Percentiles rank a stretch among this genome's conserved stretches.
Evolutionary conservation across 1,140 invertebrate species (phyloP).

Genomic region (Schlechtendalia chinensis): DNA sequence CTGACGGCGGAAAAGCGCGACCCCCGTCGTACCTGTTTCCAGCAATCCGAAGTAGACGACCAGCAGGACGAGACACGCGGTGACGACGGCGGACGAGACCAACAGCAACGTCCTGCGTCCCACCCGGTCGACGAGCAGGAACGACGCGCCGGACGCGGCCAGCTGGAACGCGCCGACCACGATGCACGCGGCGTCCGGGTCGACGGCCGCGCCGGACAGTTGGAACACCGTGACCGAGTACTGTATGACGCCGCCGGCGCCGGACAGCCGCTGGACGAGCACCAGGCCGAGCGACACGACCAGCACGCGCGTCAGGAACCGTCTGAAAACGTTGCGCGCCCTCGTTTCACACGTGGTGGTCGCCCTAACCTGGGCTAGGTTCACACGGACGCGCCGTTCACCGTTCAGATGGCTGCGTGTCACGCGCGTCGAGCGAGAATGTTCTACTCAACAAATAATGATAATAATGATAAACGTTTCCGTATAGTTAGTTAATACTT

Average conservation of each 20-base stretch:
- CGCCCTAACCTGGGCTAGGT: too few species aligned
- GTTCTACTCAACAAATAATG: too few species aligned
- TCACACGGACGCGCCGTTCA: too few species aligned
- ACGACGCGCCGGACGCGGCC: neutral
- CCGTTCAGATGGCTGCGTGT: too few species aligned
- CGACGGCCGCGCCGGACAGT: conserved; percentile 55
- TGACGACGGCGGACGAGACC: conserved; percentile 66
- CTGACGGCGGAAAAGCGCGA: too few species aligned
- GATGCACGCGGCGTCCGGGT: conserved; percentile 55
- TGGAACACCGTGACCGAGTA: conserved; percentile 60
- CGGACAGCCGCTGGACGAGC: conserved; percentile 59
- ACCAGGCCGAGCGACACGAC: conserved; percentile 57
- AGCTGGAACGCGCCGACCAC: conserved; percentile 55
- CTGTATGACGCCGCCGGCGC: conserved; percentile 64
- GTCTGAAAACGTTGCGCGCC: conserved; percentile 34
- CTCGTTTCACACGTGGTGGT: too few species aligned
- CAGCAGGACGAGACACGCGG: conserved; percentile 63
- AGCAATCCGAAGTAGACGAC: neutral
- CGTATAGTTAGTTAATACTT: too few species aligned
- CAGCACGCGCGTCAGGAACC: conserved; percentile 55
- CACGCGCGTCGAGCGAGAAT: too few species aligned
- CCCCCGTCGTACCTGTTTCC: too few species aligned
- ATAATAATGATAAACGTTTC: too few species aligned
- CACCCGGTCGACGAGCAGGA: conserved; percentile 71
- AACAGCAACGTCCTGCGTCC: conserved; percentile 71